Evolutionary conservation across 2,888 invertebrate genomes (phyloP).

Genomic region (Pterostichus niger): DNA sequence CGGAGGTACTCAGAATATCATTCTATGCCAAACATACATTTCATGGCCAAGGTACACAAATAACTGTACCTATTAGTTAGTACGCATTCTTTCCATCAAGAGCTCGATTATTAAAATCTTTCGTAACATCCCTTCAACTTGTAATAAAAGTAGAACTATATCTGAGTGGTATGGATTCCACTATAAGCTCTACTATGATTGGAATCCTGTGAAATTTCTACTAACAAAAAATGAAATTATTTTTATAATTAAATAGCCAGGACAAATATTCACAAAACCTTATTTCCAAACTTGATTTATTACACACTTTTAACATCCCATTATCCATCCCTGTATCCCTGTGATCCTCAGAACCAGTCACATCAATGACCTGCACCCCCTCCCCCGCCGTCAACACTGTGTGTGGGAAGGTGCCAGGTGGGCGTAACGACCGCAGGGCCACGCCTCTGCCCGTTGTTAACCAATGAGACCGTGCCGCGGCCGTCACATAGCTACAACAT

Average conservation of each 20-base stretch:
- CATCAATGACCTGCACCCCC: constrained; percentile 35
- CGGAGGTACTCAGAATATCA: no score
- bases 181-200: no score
- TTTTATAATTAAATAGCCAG: neutral
- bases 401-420: constrained; percentile 76
- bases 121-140: no score
- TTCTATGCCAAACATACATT: no score
- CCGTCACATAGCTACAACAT: constrained; percentile 74
- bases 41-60: no score
- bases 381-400: constrained; percentile 71
- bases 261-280: neutral
- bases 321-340: constrained; percentile 19
- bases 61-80: no score
- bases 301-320: constrained; percentile 6
- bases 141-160: no score
- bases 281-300: constrained; percentile 48
- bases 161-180: no score
- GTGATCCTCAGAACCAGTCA: constrained; percentile 12
- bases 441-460: constrained; percentile 69
- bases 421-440: constrained; percentile 76
- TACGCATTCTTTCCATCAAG: no score
- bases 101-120: no score
- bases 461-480: constrained; percentile 75
- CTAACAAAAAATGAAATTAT: neutral
- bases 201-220: no score